A percentile compares a stretch with the other conserved stretches of the same genome.
Conservation (phyloP, 2,888 invertebrate genomes). For the Drosophila suboccidentalis region DNA sequence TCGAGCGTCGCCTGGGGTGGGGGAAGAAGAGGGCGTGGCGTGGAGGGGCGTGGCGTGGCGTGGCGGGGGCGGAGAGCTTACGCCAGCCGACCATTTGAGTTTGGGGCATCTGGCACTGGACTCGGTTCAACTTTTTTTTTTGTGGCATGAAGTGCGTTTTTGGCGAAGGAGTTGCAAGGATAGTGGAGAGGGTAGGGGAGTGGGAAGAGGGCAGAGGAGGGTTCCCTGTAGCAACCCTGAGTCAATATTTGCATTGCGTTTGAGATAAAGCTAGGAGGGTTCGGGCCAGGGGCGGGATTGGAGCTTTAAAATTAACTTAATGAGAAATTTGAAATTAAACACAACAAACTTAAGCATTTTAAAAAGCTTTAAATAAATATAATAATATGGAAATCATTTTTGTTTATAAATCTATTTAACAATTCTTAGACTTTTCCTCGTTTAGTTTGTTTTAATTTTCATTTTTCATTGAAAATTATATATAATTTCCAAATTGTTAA, state of each 20-base stretch:
- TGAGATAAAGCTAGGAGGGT: conserved; percentile 8
- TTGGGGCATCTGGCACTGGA: conserved; percentile 10
- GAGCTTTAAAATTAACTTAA: conserved; percentile 33
- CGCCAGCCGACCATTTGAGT: background rate
- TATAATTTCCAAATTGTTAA: too few species aligned
- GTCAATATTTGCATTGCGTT: conserved; percentile 58
- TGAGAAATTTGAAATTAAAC: conserved; percentile 2
- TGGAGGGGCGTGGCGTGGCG: background rate
- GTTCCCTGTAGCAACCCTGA: conserved; percentile 38
- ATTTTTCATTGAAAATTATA: too few species aligned
- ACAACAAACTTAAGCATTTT: too few species aligned
- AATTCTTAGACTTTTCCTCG: too few species aligned
- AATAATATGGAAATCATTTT: too few species aligned
- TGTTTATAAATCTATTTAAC: too few species aligned
- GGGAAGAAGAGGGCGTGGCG: background rate
- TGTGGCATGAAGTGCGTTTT: conserved; percentile 48
- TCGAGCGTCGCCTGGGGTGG: conserved; percentile 9
- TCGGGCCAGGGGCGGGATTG: background rate
- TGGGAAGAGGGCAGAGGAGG: background rate
- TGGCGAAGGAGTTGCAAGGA: conserved; percentile 2
- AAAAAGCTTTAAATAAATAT: too few species aligned
- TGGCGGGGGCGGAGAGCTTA: background rate
- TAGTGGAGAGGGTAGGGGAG: background rate
- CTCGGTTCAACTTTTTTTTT: conserved; percentile 29
- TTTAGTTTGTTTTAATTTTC: too few species aligned